Conservation (phyloP, 2,113 vertebrate genomes). For the Coturnix japonica region DNA sequence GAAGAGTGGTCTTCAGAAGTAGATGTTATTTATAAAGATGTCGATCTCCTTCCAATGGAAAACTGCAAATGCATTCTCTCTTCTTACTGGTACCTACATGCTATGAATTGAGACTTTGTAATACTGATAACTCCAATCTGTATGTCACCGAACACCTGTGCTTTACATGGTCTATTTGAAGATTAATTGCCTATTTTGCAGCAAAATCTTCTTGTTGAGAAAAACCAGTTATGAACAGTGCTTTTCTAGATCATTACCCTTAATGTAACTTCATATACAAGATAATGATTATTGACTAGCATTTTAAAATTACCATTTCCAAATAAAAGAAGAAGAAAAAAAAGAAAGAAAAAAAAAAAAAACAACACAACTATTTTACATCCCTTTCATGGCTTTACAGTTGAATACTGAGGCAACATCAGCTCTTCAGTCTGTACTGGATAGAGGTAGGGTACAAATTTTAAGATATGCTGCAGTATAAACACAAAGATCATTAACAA, state of each 20-base stretch:
- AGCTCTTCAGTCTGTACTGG: neutral
- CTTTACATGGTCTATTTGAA: slow-evolving; percentile 41
- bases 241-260: slow-evolving; percentile 28
- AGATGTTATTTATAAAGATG: slow-evolving; percentile 23
- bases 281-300: neutral
- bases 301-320: neutral
- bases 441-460: neutral
- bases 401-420: neutral
- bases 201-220: neutral
- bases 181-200: slow-evolving; percentile 50
- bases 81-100: neutral
- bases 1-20: slow-evolving; percentile 5
- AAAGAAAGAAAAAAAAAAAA: neutral
- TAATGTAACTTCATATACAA: slow-evolving; percentile 17
- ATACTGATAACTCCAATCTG: neutral
- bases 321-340: neutral
- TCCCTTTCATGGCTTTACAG: neutral
- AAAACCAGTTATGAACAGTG: neutral
- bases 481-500: neutral
- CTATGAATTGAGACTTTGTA: slow-evolving; percentile 26
- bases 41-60: neutral
- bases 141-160: slow-evolving; percentile 1
- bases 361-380: neutral
- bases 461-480: neutral
- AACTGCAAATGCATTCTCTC: slow-evolving; percentile 13